phyloP scores from a whole-genome alignment of 2,888 invertebrate species.

The Dryobota labecula region DNA sequence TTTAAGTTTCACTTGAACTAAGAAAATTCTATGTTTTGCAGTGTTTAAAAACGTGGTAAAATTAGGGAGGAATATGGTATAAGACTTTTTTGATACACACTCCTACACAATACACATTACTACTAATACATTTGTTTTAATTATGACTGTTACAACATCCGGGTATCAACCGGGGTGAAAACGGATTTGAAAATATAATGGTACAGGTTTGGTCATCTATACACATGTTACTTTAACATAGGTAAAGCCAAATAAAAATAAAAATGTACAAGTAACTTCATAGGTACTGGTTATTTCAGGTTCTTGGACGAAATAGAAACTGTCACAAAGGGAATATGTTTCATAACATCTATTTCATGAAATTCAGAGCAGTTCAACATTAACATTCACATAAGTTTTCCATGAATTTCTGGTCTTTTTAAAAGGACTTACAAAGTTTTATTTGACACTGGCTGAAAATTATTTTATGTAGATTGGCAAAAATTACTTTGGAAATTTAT shows the following conservation, averaged over 20 bases:
- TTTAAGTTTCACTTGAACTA: conserved; percentile 21
- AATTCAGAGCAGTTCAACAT: neutral
- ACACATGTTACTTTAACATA: neutral
- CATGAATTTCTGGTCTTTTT: neutral
- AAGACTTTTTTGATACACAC: neutral
- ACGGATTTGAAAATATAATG: neutral
- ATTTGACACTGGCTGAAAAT: too few species aligned
- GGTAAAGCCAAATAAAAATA: neutral
- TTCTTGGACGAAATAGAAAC: neutral
- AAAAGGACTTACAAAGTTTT: neutral
- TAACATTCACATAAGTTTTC: neutral
- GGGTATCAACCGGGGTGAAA: neutral
- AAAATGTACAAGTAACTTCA: too few species aligned
- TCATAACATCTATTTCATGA: neutral
- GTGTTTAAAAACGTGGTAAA: neutral
- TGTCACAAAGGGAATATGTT: neutral
- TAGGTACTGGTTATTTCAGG: neutral
- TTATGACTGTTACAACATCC: neutral
- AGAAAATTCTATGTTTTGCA: conserved; percentile 4
- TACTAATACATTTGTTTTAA: neutral
- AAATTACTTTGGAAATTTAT: too few species aligned
- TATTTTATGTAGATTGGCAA: neutral
- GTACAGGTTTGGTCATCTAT: neutral
- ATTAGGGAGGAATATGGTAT: neutral
- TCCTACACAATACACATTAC: too few species aligned